A percentile compares a stretch with the other conserved stretches of the same genome.
Conservation (phyloP, 2,888 invertebrate species). For the Harmothoe impar region DNA sequence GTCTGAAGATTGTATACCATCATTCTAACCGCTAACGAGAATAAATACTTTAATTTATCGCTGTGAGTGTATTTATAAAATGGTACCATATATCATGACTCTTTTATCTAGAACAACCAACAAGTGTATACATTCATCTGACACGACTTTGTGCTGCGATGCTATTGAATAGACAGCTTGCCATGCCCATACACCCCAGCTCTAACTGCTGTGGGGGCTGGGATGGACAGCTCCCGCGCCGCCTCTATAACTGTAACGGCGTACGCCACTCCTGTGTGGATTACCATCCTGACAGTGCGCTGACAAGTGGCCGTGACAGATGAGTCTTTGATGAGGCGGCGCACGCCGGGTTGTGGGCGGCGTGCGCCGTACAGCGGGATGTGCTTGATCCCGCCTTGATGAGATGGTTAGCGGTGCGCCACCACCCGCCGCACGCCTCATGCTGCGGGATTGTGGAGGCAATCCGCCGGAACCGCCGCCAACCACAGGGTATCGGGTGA, state of each 20-base stretch:
- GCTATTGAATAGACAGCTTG: no score
- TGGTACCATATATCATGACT: no score
- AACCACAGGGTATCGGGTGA: conserved; percentile 47
- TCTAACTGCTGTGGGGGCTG: no score
- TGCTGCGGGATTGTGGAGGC: conserved; percentile 46
- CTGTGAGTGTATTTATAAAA: no score
- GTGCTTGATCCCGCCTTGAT: conserved; percentile 25
- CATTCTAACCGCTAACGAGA: no score
- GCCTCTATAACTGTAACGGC: neutral
- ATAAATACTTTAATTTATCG: no score
- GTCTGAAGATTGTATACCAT: no score
- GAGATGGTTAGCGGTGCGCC: conserved; percentile 46
- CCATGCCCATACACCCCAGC: no score
- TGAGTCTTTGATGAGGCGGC: conserved; percentile 47
- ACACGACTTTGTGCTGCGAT: no score
- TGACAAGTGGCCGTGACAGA: conserved; percentile 54
- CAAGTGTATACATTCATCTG: no score
- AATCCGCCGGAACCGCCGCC: conserved; percentile 48
- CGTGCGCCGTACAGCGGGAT: neutral
- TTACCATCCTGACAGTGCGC: conserved; percentile 36
- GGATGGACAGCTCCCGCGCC: no score
- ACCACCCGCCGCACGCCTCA: neutral
- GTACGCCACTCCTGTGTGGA: neutral
- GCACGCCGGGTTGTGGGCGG: neutral
- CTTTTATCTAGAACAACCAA: no score